Conservation (phyloP, 1,140 invertebrate genomes). For the Bursaphelenchus mucronatus region DNA sequence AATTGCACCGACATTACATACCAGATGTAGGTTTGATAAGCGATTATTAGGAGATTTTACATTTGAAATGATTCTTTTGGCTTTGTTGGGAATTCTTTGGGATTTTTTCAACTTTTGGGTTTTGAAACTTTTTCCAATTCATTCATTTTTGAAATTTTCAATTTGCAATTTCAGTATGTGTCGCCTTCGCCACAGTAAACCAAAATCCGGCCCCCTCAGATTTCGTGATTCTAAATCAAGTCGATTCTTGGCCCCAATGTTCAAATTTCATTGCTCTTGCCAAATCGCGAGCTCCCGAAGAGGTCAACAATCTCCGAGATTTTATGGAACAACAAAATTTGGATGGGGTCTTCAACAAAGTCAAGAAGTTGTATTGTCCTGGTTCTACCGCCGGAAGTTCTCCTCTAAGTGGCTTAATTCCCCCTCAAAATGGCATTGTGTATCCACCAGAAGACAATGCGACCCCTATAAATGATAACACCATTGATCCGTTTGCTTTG, state of each 20-base stretch:
- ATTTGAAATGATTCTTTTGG: not conserved
- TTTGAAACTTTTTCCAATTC: too few species aligned
- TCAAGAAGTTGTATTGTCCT: not conserved
- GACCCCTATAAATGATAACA: too few species aligned
- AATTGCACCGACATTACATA: slow-evolving; percentile 14
- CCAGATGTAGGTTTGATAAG: not conserved
- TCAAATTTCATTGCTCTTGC: slow-evolving; percentile 15
- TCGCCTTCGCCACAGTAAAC: slow-evolving; percentile 12
- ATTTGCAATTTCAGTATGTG: slow-evolving; percentile 12
- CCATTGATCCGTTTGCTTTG: too few species aligned
- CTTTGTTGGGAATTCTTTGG: not conserved
- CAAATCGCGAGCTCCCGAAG: slow-evolving; percentile 8
- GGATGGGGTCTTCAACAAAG: slow-evolving; percentile 6
- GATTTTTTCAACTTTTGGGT: not conserved
- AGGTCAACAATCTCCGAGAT: slow-evolving; percentile 18
- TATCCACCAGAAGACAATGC: too few species aligned
- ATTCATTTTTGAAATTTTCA: too few species aligned
- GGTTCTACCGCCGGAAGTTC: too few species aligned
- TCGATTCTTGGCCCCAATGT: slow-evolving; percentile 16
- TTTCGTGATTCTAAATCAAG: slow-evolving; percentile 18
- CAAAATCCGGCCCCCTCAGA: slow-evolving; percentile 7
- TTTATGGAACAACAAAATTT: slow-evolving; percentile 18
- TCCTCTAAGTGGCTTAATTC: too few species aligned
- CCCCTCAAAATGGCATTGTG: too few species aligned
- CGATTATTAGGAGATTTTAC: not conserved